A percentile compares a stretch with the other conserved stretches of the same genome.
These are phyloP conservation scores for Sussaba pulchella DNA, from an alignment of 2,888 invertebrate genomes.

Conservation along the genomic window DNA sequence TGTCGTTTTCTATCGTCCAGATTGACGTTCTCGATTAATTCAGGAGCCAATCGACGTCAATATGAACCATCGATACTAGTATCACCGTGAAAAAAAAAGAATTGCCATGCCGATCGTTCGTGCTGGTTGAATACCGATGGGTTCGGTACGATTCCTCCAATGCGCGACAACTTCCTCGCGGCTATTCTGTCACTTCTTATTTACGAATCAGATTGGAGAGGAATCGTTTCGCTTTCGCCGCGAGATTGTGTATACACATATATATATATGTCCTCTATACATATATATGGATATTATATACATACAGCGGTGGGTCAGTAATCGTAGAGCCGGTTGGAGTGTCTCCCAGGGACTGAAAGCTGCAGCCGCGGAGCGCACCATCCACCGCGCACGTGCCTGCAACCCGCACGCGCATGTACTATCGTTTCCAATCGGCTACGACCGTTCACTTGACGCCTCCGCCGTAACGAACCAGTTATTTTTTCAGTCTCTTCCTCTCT, in stretches of 20 bases:
- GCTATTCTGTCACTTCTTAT: not conserved
- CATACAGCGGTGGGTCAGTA: slow-evolving; percentile 22
- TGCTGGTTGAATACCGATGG: not conserved
- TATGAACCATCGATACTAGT: too few relatives aligned
- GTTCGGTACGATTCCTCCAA: not conserved
- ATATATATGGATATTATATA: slow-evolving; percentile 1
- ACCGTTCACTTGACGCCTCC: slow-evolving; percentile 45
- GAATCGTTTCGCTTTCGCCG: slow-evolving; percentile 31
- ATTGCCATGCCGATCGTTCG: not conserved
- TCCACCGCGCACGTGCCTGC: slow-evolving; percentile 55
- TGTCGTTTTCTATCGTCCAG: too few relatives aligned
- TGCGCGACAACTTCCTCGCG: not conserved
- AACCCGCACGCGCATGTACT: slow-evolving; percentile 36
- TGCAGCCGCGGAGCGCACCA: slow-evolving; percentile 20
- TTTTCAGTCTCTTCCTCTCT: not conserved
- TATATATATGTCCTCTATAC: too few relatives aligned
- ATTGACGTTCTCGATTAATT: too few relatives aligned
- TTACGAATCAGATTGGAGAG: not conserved
- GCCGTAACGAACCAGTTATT: slow-evolving; percentile 42
- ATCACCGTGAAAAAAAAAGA: too few relatives aligned
- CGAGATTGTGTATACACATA: not conserved
- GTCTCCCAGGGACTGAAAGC: slow-evolving; percentile 59
- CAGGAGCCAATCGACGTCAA: too few relatives aligned
- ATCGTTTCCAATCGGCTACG: slow-evolving; percentile 8
- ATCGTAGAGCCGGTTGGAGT: slow-evolving; percentile 32